Base-by-base conservation (phyloP, 2,888 invertebrate species). In the Dryococelus australis region DNA sequence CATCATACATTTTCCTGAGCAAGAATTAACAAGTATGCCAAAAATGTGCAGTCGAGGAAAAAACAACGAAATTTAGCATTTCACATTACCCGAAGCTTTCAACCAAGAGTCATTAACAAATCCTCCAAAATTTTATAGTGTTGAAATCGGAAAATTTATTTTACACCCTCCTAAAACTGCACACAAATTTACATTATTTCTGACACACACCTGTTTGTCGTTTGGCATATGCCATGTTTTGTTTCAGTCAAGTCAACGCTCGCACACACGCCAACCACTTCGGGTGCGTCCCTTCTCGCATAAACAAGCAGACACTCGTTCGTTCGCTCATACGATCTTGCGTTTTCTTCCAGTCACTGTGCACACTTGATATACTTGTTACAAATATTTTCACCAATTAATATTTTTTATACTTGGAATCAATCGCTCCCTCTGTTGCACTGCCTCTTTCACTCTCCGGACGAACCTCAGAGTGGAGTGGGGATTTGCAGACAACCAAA, bases 401-500 rank as follows among this genome's bases (percentile, higher is more conserved):
- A 86, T 80, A n/a, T 86, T 47, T 85, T 87, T 86, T 80, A 86
- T 87, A 84, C 85, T 88, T 89, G 87, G 88, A 88, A 89, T 88
- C 89, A 89, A 88, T 89, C 89, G 89, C 89, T 89, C 89, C 88
- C 89, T 88, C 88, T 87, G 89, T 89, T 90, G 89, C 89, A 88
- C 89, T 89, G 88, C 89, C 88, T 89, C 88, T 89, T 88, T 89
- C 89, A 90, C 89, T 88, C 89, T 89, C 65, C 65, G 89, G 88
- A 89, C 88, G 88, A 90, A 89, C 89, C 88, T 90, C 90, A 90
- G 89, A 90, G 90, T 89, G 89, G 90, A 90, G 90, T 90, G 90
- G 90, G 90, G 89, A 89, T 89, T 90, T 90, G 90, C 90, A 90
- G 90, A 90, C 89, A 90, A 90, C 90, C 90, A 90, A 90, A 90